Evolutionary conservation across 2,797 vertebrate genomes (phyloP), one percentile per base, ranked within the genome.

Genomic region (Sternarchorhynchus goeldii): DNA sequence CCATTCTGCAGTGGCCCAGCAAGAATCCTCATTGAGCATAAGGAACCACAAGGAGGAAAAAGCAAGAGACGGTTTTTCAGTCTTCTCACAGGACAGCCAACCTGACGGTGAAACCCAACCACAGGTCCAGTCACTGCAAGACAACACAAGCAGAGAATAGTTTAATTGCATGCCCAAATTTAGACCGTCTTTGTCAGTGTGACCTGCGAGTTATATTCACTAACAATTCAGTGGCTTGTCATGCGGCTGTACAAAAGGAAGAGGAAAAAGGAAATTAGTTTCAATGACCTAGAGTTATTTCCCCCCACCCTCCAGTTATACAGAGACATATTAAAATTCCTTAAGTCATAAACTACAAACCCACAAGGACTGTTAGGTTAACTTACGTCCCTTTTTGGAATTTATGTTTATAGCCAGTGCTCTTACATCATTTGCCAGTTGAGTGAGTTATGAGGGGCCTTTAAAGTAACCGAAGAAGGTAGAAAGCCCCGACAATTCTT

Each of bases 81-180:
- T 34, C 60, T 69, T 86, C 80, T 50, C 39, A 36, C 56, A 60
- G 66, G 20, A 36, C 29, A 32, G 76, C 76, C 75, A 65, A 72
- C 72, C 83, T 73, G 78, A 56, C 75, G 60, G 59, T 17, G 62
- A 65, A 84, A 79, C 50, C 34, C 56, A 64, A 82, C 73, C 31
- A 58, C 79, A 81, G 58, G 80, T 80, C 75, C 85, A 87, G 29
- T 89, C 62, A 65, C 92, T 93, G 82, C 0, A 86, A 89, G 60
- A 86, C 32, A 86, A 14, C 82, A 62, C 72, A 71, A 31, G 66
- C 17, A 79, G 64, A 80, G 34, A 84, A 78, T 8, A 56, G 7
- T 77, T 82, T 81, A 89, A 84, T 14, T 73, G n/a, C 17, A 62
- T 31, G 53, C 16, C 41, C 71, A 85, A 79, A 57, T 41, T 50